Conservation (phyloP, 2,113 vertebrate genomes). For the Oryzias javanicus region DNA sequence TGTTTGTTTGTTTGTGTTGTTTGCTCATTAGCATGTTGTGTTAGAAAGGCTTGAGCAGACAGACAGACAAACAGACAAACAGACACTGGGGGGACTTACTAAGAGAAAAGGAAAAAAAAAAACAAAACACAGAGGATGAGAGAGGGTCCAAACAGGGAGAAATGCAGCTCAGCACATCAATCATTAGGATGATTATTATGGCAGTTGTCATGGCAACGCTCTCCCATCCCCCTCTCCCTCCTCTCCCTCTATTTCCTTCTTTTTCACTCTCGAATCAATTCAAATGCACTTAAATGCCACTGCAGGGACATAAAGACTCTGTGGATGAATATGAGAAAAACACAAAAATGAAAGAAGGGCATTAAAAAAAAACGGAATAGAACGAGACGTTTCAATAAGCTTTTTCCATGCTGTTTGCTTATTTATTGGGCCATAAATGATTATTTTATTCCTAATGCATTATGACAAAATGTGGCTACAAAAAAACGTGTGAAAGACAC, state of each 20-base stretch:
- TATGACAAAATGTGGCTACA: not conserved
- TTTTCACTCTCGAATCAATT: conserved; percentile 63
- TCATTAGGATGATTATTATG: conserved; percentile 76
- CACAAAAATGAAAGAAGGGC: conserved; percentile 16
- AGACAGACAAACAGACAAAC: conserved; percentile 20
- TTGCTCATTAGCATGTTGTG: conserved; percentile 6
- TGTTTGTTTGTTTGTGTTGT: conserved; percentile 14
- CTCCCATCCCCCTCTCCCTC: conserved; percentile 52
- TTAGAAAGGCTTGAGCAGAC: conserved; percentile 5
- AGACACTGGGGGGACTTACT: conserved; percentile 15
- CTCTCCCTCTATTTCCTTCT: conserved; percentile 32
- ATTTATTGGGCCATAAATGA: not conserved
- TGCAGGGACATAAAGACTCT: conserved; percentile 25
- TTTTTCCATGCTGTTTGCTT: not conserved
- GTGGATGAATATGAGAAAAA: conserved; percentile 16
- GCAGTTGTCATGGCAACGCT: conserved; percentile 71
- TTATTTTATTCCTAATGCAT: conserved; percentile 3
- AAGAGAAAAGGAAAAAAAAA: conserved; percentile 17
- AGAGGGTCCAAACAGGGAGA: conserved; percentile 62
- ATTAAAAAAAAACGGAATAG: not conserved
- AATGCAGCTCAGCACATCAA: conserved; percentile 74
- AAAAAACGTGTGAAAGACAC: not conserved
- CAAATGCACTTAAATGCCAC: conserved; percentile 65
- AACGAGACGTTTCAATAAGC: not conserved
- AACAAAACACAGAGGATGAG: conserved; percentile 27